Evolutionary conservation across 2,797 vertebrate genomes (phyloP).

Genomic region (Acanthornis magna): DNA sequence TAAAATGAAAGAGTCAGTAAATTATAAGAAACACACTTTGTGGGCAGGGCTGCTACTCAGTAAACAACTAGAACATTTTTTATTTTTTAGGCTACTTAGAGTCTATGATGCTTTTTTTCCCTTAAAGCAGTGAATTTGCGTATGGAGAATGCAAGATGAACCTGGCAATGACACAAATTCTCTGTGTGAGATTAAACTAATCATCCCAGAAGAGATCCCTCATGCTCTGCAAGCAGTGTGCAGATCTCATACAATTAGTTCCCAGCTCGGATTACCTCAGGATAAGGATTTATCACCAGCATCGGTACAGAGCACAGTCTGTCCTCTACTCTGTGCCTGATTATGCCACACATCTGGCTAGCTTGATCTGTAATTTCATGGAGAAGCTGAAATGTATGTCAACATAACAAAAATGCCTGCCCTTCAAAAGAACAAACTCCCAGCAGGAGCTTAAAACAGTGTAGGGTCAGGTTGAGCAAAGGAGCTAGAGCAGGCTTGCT

Average conservation of each 20-base stretch:
- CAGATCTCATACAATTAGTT: neutral
- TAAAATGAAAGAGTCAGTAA: neutral
- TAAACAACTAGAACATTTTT: neutral
- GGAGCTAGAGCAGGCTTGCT: rapidly evolving
- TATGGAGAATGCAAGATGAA: neutral
- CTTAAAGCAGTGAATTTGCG: neutral
- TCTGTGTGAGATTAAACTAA: neutral
- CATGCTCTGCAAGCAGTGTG: neutral
- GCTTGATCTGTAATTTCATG: neutral
- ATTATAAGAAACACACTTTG: neutral
- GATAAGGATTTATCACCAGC: neutral
- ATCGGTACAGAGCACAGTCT: neutral
- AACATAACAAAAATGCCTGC: neutral
- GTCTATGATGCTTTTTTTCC: neutral
- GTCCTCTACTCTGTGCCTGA: neutral
- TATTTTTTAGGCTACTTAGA: neutral
- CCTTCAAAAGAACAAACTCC: neutral
- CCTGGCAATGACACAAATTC: neutral
- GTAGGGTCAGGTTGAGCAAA: neutral
- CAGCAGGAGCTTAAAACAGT: neutral
- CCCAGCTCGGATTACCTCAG: neutral
- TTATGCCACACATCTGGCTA: neutral
- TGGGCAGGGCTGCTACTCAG: neutral
- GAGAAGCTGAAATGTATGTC: neutral
- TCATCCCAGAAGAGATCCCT: neutral